Conservation (phyloP, 35 echinoderm and acorn worm species). For the Ophiothrix spiculata region DNA sequence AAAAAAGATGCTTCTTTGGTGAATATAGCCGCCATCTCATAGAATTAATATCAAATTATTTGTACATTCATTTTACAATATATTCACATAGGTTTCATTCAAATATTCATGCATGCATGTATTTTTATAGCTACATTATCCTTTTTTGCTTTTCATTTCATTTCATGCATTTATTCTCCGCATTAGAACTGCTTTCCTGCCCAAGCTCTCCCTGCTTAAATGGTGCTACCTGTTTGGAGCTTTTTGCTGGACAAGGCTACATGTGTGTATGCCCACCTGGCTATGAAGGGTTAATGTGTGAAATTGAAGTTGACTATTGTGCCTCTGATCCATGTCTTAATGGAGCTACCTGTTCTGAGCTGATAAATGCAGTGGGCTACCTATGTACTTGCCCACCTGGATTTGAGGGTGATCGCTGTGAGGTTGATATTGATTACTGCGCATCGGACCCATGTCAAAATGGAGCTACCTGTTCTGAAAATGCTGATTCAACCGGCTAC, state of each 20-base stretch:
- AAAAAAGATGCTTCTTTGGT: no score
- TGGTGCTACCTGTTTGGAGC: constrained; percentile 42
- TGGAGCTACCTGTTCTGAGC: constrained; percentile 35
- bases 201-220: constrained; percentile 62
- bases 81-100: no score
- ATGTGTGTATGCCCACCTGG: constrained; percentile 36
- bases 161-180: no score
- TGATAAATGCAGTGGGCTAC: neutral
- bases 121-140: no score
- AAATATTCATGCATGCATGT: no score
- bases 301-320: constrained; percentile 6
- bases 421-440: constrained; percentile 23
- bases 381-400: constrained; percentile 15
- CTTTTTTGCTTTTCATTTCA: no score
- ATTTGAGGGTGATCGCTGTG: constrained; percentile 24
- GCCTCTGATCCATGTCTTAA: neutral
- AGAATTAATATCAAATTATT: no score
- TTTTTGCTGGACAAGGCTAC: constrained; percentile 3
- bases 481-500: neutral
- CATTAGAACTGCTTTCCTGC: no score
- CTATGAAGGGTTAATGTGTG: constrained; percentile 39
- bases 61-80: no score
- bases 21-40: no score
- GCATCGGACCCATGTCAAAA: constrained; percentile 41
- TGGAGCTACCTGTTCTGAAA: constrained; percentile 8